These are phyloP conservation scores for Canis aureus DNA, from an alignment of 2,113 vertebrate species.

Conservation along the genomic window DNA sequence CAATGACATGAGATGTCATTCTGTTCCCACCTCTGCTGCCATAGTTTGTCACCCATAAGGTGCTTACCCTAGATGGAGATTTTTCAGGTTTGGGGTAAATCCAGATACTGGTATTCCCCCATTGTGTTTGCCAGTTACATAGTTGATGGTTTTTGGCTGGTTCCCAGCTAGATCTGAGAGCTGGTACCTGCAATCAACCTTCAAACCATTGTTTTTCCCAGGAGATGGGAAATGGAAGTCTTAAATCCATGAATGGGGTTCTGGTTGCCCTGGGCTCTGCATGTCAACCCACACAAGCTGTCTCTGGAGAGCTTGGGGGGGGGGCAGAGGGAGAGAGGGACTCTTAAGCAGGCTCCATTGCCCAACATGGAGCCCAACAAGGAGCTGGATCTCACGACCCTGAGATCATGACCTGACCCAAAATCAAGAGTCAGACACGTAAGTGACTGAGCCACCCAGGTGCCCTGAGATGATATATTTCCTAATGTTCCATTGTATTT, in stretches of 20 bases:
- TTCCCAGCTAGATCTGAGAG: not conserved
- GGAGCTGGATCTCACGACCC: not conserved
- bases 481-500: not conserved
- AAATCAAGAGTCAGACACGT: too few species aligned
- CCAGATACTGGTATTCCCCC: not conserved
- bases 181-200: not conserved
- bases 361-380: not conserved
- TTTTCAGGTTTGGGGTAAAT: not conserved
- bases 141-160: not conserved
- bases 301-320: not conserved
- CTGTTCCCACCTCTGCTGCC: too few species aligned
- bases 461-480: not conserved
- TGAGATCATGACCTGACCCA: too few species aligned
- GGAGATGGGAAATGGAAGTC: not conserved
- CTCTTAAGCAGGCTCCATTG: not conserved
- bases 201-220: not conserved
- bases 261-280: not conserved
- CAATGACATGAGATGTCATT: not conserved
- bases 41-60: not conserved
- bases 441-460: too few species aligned
- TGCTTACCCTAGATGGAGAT: not conserved
- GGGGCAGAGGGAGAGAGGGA: not conserved
- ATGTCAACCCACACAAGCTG: too few species aligned
- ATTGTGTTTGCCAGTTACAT: not conserved
- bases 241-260: not conserved